Evolutionary conservation across 1,140 invertebrate genomes (phyloP).

Genomic region (Neotoxoptera formosana): DNA sequence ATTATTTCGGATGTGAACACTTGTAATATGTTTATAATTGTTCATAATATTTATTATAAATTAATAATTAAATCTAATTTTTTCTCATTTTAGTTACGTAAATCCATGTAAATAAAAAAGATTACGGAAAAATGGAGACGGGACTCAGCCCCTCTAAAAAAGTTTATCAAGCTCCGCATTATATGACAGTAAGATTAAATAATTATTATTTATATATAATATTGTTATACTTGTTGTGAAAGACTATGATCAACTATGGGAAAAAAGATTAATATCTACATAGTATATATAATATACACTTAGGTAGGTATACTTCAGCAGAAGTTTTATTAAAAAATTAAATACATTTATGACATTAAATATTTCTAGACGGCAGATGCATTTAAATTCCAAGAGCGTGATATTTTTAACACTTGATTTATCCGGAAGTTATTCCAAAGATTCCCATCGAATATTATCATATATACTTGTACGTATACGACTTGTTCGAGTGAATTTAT

Average conservation of each 20-base stretch:
- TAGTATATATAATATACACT: no score
- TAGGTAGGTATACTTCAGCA: neutral
- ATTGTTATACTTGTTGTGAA: neutral
- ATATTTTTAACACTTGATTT: neutral
- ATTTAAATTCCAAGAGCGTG: neutral
- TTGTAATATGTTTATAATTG: neutral
- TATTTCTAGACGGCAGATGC: neutral
- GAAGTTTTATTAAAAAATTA: neutral
- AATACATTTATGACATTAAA: neutral
- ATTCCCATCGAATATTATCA: neutral
- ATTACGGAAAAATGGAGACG: neutral
- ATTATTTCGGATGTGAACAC: neutral
- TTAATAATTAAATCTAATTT: neutral
- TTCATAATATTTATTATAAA: neutral
- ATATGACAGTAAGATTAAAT: neutral
- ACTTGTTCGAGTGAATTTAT: neutral
- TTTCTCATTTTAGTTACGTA: neutral
- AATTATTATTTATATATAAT: neutral
- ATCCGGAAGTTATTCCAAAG: neutral
- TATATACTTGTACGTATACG: neutral
- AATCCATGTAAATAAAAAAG: neutral
- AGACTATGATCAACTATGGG: neutral
- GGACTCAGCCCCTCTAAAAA: neutral
- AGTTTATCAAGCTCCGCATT: neutral
- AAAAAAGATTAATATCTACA: neutral